phyloP scores from a whole-genome alignment of 1,140 invertebrate species.

The Colletes latitarsis region DNA sequence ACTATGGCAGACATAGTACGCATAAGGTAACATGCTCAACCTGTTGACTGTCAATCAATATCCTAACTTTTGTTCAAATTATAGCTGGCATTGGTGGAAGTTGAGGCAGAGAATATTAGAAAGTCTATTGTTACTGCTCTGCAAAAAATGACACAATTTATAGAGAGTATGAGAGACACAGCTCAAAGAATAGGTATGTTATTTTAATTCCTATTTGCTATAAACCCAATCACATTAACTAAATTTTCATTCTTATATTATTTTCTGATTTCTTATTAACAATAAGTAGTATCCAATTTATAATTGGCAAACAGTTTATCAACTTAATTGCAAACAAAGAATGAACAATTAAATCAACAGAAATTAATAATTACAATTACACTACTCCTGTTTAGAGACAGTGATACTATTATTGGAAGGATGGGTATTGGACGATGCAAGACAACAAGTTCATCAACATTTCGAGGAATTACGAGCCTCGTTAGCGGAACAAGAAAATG shows the following conservation, averaged over 20 bases:
- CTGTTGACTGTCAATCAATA: no score
- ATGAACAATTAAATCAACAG: no score
- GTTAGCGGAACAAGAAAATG: slow-evolving; percentile 82
- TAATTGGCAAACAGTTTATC: no score
- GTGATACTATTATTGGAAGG: slow-evolving; percentile 78
- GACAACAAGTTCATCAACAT: slow-evolving; percentile 81
- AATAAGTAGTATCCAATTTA: no score
- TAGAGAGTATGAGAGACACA: slow-evolving; percentile 83
- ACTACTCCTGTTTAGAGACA: slow-evolving; percentile 67
- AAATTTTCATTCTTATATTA: neutral
- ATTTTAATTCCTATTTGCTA: neutral
- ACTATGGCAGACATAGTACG: slow-evolving; percentile 83
- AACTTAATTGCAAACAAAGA: no score
- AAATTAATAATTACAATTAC: no score
- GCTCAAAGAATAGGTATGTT: slow-evolving; percentile 80
- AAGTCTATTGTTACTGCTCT: slow-evolving; percentile 81
- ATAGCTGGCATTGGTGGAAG: slow-evolving; percentile 83
- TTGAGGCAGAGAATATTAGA: slow-evolving; percentile 83
- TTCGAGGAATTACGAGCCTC: slow-evolving; percentile 82
- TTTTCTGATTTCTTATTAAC: no score
- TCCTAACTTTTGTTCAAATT: slow-evolving; percentile 48
- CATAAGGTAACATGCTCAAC: slow-evolving; percentile 79
- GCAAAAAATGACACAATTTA: slow-evolving; percentile 82
- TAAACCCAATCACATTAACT: neutral
- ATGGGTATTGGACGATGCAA: slow-evolving; percentile 71